Base-by-base conservation (phyloP, 2,888 invertebrate genomes). In the Aleiodes testaceus region DNA sequence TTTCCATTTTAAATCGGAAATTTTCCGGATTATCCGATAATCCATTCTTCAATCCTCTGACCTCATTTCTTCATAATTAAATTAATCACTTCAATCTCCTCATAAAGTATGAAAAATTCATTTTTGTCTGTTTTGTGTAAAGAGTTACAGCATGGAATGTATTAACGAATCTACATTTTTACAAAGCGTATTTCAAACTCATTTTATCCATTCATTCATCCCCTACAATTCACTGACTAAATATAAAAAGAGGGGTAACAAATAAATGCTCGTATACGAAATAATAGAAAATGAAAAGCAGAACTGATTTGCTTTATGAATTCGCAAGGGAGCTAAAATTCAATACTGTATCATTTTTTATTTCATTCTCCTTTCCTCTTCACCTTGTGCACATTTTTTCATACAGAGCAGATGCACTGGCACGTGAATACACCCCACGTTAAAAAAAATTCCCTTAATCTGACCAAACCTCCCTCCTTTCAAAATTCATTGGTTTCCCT, bases 381-480 rank as follows among this genome's bases (percentile, higher is more conserved):
- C 12, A 30, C 49, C 52, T 52, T 26, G 55, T 44, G 55, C 22
- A 68, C 6, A 45, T 50, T 49, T 36, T 36, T 26, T 7, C 2
- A 36, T 36, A 36, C 22, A 45, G 66, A 36, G 44, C 36, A 53
- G 70, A 70, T 64, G 36, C 67, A 69, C 59, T 67, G 63, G 61
- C n/a, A 30, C 45, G 69, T 66, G 59, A 67, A 72, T 16, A 9
- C 50, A 14, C 49, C 45, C n/a, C 36, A 52, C 36, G 66, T 69
- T 66, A 18, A 26, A 30, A n/a, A 72, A 66, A 75, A 74, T 75
- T 63, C 67, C 71, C 67, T 73, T 72, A 77, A 77, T 77, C 72
- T 71, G 50, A 69, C 69, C 68, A 69, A 49, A 49, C 71, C 30
- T 66, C 72, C 55, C 72, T 53, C 71, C 47, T 68, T 73, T 50